Conservation (phyloP, 2,113 vertebrate species). For the Pollachius pollachius region DNA sequence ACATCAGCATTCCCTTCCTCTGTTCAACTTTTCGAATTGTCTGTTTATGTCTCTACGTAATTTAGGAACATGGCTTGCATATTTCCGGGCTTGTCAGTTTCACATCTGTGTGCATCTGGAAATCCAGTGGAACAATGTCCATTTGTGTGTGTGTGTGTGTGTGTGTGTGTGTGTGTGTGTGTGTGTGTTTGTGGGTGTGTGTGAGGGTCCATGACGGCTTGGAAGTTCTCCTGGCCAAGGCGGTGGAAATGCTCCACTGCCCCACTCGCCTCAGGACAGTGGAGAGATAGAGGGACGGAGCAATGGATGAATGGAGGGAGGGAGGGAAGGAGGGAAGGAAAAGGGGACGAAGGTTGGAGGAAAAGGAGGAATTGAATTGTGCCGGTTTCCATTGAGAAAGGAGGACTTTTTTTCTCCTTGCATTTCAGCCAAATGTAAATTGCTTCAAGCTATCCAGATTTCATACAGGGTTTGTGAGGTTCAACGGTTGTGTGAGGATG, state of each 20-base stretch:
- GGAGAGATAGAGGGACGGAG: slow-evolving; percentile 10
- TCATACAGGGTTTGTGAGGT: not conserved
- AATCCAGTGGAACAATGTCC: slow-evolving; percentile 28
- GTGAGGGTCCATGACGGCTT: slow-evolving; percentile 37
- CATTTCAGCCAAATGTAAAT: slow-evolving; percentile 7
- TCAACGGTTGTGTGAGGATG: too few species aligned
- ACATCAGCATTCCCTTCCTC: slow-evolving; percentile 28
- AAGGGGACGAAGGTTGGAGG: slow-evolving; percentile 25
- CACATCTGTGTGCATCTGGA: slow-evolving; percentile 35
- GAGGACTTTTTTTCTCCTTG: slow-evolving; percentile 31
- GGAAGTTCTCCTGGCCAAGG: slow-evolving; percentile 55
- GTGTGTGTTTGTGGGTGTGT: not conserved
- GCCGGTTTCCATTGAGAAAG: slow-evolving; percentile 22
- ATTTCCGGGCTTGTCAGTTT: slow-evolving; percentile 40
- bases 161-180: slow-evolving; percentile 3
- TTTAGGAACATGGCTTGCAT: slow-evolving; percentile 38
- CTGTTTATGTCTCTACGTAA: slow-evolving; percentile 37
- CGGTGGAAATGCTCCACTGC: slow-evolving; percentile 62
- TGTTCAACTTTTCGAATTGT: slow-evolving; percentile 37
- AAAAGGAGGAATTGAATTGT: slow-evolving; percentile 30
- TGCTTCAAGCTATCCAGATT: slow-evolving; percentile 11
- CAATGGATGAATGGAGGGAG: slow-evolving; percentile 18
- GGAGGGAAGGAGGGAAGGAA: not conserved
- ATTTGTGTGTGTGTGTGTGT: slow-evolving; percentile 5
- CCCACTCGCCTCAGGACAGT: slow-evolving; percentile 43